Evolutionary conservation across 2,113 vertebrate genomes (phyloP).

Genomic region (Blennius ocellaris): DNA sequence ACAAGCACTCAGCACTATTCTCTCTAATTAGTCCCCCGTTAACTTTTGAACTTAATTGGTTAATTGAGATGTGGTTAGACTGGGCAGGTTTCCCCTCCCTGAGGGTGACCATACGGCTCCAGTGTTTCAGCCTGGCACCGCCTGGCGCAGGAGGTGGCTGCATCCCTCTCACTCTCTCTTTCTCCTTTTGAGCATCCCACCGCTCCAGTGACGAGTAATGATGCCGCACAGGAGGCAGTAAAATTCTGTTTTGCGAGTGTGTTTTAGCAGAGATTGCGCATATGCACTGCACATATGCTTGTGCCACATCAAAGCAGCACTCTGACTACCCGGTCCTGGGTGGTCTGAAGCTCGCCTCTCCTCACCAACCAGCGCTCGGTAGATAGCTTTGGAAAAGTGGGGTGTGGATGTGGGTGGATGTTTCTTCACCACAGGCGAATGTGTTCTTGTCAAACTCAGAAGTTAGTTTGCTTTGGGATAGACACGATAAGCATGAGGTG

Average conservation of each 20-base stretch:
- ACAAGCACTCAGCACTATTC: slow-evolving; percentile 67
- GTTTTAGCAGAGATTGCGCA: slow-evolving; percentile 73
- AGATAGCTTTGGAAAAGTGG: slow-evolving; percentile 62
- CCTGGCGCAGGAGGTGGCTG: slow-evolving; percentile 70
- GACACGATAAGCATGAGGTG: slow-evolving; percentile 48
- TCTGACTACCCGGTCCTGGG: slow-evolving; percentile 75
- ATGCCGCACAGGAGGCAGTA: slow-evolving; percentile 76
- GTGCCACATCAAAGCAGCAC: slow-evolving; percentile 80
- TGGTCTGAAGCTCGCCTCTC: slow-evolving; percentile 76
- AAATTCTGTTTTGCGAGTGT: slow-evolving; percentile 72
- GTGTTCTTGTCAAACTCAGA: slow-evolving; percentile 53
- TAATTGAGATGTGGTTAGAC: slow-evolving; percentile 78
- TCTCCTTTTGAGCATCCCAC: slow-evolving; percentile 61
- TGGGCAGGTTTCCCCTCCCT: slow-evolving; percentile 73
- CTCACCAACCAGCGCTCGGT: slow-evolving; percentile 54
- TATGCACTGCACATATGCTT: slow-evolving; percentile 73
- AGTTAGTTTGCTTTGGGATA: slow-evolving; percentile 70
- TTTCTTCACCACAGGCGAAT: slow-evolving; percentile 62
- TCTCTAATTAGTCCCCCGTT: slow-evolving; percentile 72
- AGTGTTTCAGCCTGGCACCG: slow-evolving; percentile 68
- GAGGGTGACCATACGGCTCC: slow-evolving; percentile 72
- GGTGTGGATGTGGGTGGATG: slow-evolving; percentile 68
- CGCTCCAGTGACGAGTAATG: slow-evolving; percentile 60
- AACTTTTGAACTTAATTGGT: slow-evolving; percentile 79
- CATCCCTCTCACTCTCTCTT: slow-evolving; percentile 31